These are phyloP conservation scores for Erythrocebus patas DNA, from an alignment of 2,113 vertebrate species.

Conservation along the genomic window DNA sequence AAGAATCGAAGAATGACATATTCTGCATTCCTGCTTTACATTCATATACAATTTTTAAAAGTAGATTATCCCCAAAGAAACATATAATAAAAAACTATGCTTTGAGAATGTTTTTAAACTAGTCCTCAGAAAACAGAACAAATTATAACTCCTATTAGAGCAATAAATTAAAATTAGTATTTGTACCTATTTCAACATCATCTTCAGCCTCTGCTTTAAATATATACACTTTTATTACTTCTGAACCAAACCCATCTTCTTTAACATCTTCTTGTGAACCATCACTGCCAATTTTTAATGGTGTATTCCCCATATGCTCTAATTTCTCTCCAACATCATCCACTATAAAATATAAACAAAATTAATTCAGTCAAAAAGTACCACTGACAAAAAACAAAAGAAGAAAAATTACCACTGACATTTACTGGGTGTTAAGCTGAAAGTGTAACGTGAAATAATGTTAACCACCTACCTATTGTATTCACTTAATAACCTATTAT, in stretches of 20 bases:
- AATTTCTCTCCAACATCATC: conserved; percentile 98
- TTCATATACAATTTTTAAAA: conserved; percentile 7
- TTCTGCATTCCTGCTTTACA: not conserved
- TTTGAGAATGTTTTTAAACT: conserved; percentile 39
- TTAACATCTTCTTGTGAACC: conserved; percentile 94
- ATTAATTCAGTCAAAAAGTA: conserved; percentile 63
- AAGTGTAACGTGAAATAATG: conserved; percentile 24
- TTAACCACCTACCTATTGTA: not conserved
- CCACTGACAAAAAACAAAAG: not conserved
- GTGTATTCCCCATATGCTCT: conserved; percentile 93
- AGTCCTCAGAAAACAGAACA: not conserved
- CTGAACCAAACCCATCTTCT: conserved; percentile 94
- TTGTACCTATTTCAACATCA: conserved; percentile 95
- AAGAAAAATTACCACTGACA: conserved; percentile 43
- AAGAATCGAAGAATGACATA: conserved; percentile 12
- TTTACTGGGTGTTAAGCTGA: conserved; percentile 37
- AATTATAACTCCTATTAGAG: conserved; percentile 13
- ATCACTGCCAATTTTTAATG: conserved; percentile 96
- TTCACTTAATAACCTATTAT: conserved; percentile 26
- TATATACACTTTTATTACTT: conserved; percentile 99
- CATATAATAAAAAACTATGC: not conserved
- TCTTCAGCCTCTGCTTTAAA: conserved; percentile 99
- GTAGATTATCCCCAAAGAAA: not conserved
- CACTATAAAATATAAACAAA: conserved; percentile 86
- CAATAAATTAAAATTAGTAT: conserved; percentile 32